These are phyloP conservation scores for Struthio camelus DNA, from an alignment of 2,113 vertebrate species.

Conservation along the genomic window DNA sequence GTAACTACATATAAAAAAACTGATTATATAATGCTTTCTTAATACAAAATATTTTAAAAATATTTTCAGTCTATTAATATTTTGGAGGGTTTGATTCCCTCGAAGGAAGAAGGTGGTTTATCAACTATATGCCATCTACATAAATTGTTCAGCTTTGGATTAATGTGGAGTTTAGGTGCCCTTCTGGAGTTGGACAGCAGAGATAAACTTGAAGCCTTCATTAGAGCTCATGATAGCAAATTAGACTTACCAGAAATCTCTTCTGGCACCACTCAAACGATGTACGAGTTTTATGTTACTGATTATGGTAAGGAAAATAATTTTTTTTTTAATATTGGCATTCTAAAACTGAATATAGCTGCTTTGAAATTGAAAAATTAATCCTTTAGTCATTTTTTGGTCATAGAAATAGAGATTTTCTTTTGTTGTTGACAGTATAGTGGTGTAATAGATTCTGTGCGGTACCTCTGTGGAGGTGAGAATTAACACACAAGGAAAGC, in stretches of 20 bases:
- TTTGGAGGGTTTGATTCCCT: slow-evolving; percentile 79
- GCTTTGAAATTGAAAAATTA: background rate
- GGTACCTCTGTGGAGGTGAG: background rate
- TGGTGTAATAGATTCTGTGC: background rate
- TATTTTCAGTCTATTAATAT: slow-evolving; percentile 78
- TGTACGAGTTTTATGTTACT: slow-evolving; percentile 79
- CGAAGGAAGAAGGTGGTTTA: slow-evolving; percentile 73
- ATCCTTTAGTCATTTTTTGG: background rate
- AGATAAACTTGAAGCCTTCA: slow-evolving; percentile 77
- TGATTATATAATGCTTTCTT: background rate
- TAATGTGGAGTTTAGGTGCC: slow-evolving; percentile 83
- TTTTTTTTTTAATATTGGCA: background rate
- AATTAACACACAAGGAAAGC: background rate
- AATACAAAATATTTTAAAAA: background rate
- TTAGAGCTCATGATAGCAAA: slow-evolving; percentile 65
- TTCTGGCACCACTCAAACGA: slow-evolving; percentile 59
- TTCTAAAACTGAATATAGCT: background rate
- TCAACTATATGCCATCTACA: slow-evolving; percentile 62
- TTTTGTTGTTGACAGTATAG: background rate
- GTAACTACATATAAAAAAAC: background rate
- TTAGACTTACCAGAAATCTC: slow-evolving; percentile 73
- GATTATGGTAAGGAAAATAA: slow-evolving; percentile 69
- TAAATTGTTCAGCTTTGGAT: slow-evolving; percentile 76
- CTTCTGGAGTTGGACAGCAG: slow-evolving; percentile 77
- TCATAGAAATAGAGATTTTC: background rate